A percentile compares a stretch with the other conserved stretches of the same genome.
Evolutionary conservation across 2,113 vertebrate species (phyloP).

Genomic region (Phalacrocorax brasilianus): DNA sequence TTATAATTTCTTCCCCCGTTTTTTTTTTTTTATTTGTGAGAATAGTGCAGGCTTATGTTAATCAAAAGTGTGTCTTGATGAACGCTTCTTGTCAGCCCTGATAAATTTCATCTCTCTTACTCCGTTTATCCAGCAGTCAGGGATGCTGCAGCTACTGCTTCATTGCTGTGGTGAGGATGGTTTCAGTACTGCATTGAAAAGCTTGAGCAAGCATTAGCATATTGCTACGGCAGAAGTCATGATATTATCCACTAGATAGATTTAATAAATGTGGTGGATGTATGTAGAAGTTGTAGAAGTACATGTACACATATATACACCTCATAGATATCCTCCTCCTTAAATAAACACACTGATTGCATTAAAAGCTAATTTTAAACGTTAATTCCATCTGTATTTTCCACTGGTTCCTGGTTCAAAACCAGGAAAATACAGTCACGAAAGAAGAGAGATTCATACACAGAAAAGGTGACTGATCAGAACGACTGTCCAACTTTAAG

Average conservation of each 20-base stretch:
- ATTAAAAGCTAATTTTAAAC: not conserved
- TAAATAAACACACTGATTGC: not conserved
- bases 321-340: not conserved
- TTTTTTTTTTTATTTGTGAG: conserved; percentile 18
- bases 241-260: not conserved
- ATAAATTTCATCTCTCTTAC: conserved; percentile 6
- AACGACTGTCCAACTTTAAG: not conserved
- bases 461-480: not conserved
- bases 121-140: conserved; percentile 35
- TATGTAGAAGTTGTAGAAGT: not conserved
- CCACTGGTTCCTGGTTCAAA: not conserved
- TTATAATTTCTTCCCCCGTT: not conserved
- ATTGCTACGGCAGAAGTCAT: not conserved
- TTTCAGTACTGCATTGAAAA: conserved; percentile 34
- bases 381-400: not conserved
- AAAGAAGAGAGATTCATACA: not conserved
- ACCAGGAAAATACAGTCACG: not conserved
- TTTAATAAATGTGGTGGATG: not conserved
- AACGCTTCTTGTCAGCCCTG: conserved; percentile 25
- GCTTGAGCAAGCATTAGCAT: conserved; percentile 26
- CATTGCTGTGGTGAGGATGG: conserved; percentile 9
- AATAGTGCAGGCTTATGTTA: not conserved
- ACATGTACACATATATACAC: not conserved
- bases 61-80: conserved; percentile 33
- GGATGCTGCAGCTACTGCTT: conserved; percentile 15